Percentiles rank a stretch among this genome's conserved stretches.
Conservation (phyloP, 2,113 vertebrate species). For the Xenopus borealis region DNA sequence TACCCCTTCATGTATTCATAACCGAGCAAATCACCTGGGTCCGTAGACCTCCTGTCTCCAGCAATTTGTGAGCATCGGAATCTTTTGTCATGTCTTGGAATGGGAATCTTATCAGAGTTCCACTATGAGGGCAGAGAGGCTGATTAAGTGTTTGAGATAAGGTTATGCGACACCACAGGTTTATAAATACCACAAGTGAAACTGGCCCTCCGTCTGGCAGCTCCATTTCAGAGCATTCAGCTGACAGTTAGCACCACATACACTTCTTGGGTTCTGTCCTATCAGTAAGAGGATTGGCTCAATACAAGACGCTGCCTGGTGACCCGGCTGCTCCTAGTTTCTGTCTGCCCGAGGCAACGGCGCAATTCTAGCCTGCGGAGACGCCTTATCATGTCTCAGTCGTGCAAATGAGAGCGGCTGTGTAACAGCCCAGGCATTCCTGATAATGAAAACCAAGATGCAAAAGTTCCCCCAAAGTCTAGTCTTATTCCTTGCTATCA, state of each 20-base stretch:
- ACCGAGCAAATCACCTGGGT: conserved; percentile 50
- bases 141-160: conserved; percentile 69
- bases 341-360: neutral
- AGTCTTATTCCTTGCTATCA: neutral
- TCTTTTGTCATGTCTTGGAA: conserved; percentile 61
- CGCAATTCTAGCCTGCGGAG: conserved; percentile 26
- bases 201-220: conserved; percentile 51
- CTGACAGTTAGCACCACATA: conserved; percentile 21
- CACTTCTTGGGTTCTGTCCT: conserved; percentile 44
- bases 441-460: conserved; percentile 2
- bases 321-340: conserved; percentile 11
- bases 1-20: conserved; percentile 46
- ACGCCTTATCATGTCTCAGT: conserved; percentile 25
- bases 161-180: conserved; percentile 62
- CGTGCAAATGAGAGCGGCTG: neutral
- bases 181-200: conserved; percentile 59
- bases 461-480: neutral
- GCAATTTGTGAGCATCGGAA: conserved; percentile 63
- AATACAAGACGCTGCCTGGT: conserved; percentile 18
- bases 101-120: conserved; percentile 58
- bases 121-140: conserved; percentile 49
- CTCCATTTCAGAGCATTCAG: conserved; percentile 21
- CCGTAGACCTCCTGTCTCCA: conserved; percentile 65
- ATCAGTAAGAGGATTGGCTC: conserved; percentile 33
- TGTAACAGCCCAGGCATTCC: conserved; percentile 11